phyloP scores from a whole-genome alignment of 2,797 vertebrate species.

The Hirundo rustica region DNA sequence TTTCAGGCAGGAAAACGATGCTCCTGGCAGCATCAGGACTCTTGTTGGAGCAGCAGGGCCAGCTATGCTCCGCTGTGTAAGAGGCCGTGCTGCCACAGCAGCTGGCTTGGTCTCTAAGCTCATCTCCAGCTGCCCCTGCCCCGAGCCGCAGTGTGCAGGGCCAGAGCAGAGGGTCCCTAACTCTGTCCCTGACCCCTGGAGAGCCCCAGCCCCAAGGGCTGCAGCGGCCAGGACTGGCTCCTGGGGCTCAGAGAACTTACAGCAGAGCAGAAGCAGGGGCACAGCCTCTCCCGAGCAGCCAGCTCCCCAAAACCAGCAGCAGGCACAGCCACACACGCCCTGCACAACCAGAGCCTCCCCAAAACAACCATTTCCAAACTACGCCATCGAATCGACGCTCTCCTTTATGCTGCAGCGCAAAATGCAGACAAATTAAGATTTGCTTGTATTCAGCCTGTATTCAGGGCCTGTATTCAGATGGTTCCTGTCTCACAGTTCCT shows the following conservation, averaged over 20 bases:
- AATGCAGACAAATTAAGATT: not conserved
- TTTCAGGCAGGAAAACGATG: not conserved
- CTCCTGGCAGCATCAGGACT: not conserved
- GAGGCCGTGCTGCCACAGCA: not conserved
- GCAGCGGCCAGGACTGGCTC: not conserved
- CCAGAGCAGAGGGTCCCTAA: not conserved
- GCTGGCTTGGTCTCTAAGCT: not conserved
- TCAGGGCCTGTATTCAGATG: not conserved
- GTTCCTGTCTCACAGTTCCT: not conserved
- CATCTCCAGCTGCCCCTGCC: not conserved
- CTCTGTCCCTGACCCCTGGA: not conserved
- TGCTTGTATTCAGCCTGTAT: not conserved
- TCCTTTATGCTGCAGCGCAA: not conserved
- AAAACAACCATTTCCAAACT: not conserved
- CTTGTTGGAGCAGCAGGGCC: not conserved
- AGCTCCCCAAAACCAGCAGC: not conserved
- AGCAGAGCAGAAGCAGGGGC: not conserved
- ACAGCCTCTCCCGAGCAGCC: not conserved
- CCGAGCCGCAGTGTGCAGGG: not conserved
- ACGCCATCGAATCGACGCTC: not conserved
- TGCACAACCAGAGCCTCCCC: not conserved
- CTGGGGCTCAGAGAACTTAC: not conserved
- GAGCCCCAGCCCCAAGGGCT: not conserved
- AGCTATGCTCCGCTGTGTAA: not conserved
- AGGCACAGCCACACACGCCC: not conserved